Conservation (phyloP, 2,888 invertebrate species). For the Drosophila mayaguana region DNA sequence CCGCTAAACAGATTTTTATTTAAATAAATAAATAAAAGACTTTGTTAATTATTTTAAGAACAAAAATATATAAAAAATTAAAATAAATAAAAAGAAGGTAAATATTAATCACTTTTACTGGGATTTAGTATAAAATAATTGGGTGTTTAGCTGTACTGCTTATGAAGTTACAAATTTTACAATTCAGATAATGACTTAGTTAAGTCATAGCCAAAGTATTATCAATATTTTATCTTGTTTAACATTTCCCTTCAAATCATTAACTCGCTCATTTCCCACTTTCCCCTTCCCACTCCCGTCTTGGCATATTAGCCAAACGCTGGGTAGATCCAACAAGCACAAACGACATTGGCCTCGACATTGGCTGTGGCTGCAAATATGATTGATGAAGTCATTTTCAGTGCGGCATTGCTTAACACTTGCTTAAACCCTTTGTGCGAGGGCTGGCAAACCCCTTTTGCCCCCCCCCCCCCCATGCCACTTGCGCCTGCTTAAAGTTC, state of each 20-base stretch:
- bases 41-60: too few species aligned
- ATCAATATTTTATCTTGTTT: too few species aligned
- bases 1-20: too few species aligned
- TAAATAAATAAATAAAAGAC: too few species aligned
- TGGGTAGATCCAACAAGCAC: constrained; percentile 4
- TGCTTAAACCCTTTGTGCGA: constrained; percentile 74
- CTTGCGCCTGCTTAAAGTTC: constrained; percentile 56
- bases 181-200: neutral
- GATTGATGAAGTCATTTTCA: constrained; percentile 65
- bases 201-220: neutral
- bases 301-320: constrained; percentile 12
- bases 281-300: too few species aligned
- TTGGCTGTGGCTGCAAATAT: constrained; percentile 55
- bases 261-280: neutral
- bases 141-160: too few species aligned
- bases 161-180: neutral
- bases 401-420: constrained; percentile 63
- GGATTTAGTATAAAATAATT: too few species aligned
- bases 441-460: constrained; percentile 6
- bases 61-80: too few species aligned
- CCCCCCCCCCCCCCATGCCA: neutral
- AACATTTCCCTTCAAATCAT: neutral
- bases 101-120: too few species aligned
- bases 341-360: constrained; percentile 45
- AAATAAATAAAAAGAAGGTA: too few species aligned